These are phyloP conservation scores for Chrysopa pallens DNA, from an alignment of 1,140 invertebrate species.

Conservation along the genomic window DNA sequence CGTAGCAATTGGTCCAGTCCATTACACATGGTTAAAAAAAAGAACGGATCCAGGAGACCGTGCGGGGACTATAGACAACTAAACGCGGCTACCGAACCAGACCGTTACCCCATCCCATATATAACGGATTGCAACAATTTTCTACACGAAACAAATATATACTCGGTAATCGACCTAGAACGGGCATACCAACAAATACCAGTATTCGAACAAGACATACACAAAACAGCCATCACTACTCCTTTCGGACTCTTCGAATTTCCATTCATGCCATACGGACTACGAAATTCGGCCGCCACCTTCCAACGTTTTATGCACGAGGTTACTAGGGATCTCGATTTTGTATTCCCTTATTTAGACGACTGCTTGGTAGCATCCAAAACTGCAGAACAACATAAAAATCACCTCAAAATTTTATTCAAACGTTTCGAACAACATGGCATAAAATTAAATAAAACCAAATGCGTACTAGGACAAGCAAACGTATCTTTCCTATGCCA, in stretches of 20 bases:
- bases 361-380: conserved; percentile 18
- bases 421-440: conserved; percentile 7
- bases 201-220: conserved; percentile 13
- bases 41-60: too few species aligned
- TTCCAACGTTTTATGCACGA: conserved; percentile 30
- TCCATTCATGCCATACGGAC: conserved; percentile 10
- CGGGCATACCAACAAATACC: conserved; percentile 26
- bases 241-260: conserved; percentile 22
- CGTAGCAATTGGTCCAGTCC: conserved; percentile 20
- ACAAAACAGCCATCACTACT: conserved; percentile 22
- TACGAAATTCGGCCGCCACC: conserved; percentile 24
- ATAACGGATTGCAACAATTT: conserved; percentile 15
- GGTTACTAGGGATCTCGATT: conserved; percentile 20
- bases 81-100: conserved; percentile 22
- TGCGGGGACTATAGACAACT: conserved; percentile 1
- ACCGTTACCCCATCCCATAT: conserved; percentile 21
- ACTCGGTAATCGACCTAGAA: conserved; percentile 23
- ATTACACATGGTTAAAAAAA: too few species aligned
- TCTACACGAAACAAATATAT: conserved; percentile 16
- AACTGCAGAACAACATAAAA: conserved; percentile 12
- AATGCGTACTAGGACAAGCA: conserved; percentile 9
- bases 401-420: conserved; percentile 10
- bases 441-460: conserved; percentile 13
- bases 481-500: conserved; percentile 16
- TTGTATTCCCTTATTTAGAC: conserved; percentile 15